These are phyloP conservation scores for Calcarius lapponicus DNA, from an alignment of 2,797 vertebrate genomes.

Conservation along the genomic window DNA sequence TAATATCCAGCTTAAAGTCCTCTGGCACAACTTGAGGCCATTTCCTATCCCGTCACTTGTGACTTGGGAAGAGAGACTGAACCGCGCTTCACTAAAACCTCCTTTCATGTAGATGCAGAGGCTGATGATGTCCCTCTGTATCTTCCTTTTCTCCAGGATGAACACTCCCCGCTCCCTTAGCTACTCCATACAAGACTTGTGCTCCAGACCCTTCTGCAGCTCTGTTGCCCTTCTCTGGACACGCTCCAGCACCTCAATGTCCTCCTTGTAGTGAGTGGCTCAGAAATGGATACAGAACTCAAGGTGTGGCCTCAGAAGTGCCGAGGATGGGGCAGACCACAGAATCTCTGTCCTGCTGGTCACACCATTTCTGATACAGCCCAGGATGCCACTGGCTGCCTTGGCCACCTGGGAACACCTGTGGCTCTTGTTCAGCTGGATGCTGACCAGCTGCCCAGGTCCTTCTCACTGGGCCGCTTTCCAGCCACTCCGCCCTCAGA, in stretches of 20 bases:
- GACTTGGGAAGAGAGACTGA: not conserved
- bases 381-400: not conserved
- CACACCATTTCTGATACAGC: not conserved
- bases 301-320: not conserved
- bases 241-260: not conserved
- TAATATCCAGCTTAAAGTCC: not conserved
- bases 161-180: not conserved
- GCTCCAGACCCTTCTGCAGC: not conserved
- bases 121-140: no score
- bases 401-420: not conserved
- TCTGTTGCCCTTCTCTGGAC: not conserved
- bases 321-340: accelerated
- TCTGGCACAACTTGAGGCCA: not conserved
- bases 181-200: not conserved
- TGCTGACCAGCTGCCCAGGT: not conserved
- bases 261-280: no score
- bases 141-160: not conserved
- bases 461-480: not conserved
- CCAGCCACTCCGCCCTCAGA: not conserved
- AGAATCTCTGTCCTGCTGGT: not conserved
- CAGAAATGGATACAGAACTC: not conserved
- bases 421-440: not conserved
- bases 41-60: not conserved
- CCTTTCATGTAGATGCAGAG: not conserved
- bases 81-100: not conserved